Evolutionary conservation across 2,113 vertebrate species (phyloP), one percentile per base, ranked within the genome.

Genomic region (Serilophus lunatus): DNA sequence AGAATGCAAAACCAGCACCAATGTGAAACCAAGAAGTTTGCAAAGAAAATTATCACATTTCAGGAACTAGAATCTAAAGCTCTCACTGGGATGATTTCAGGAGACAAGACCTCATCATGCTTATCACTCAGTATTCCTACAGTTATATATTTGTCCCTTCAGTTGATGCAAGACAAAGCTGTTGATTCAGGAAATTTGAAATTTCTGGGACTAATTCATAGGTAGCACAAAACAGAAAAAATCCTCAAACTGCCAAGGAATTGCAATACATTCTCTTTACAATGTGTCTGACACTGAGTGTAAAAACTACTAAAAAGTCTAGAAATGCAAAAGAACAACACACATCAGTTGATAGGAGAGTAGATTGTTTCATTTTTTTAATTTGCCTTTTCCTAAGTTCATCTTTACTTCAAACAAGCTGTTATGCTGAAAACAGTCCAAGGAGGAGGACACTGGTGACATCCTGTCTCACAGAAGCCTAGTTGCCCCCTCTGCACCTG

Each of bases 1-100:
- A 94, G 81, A 96, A 93, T 81, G 36, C 36, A 96, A 95, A 95
- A 74, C 10, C 31, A 72, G 25, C 2, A 2, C 28, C 47, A 65
- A 25, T 24, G 49, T 13, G 11, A 60, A 93, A 88, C 60, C 31
- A 68, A 78, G 76, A 7, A 92, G 50, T 81, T 81, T 91, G 64
- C 38, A 79, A 84, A 64, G 60, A 71, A 80, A 59, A 89, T 78
- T 79, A 49, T 9, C 49, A 44, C 33, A 68, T 79, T 95, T 92
- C 44, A 59, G 65, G 49, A 92, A 12, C 16, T 75, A 47, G 56
- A 92, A 71, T 54, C 77, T 75, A 51, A 88, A 83, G 13, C 18
- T 81, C 9, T 86, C 44, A 51, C n/a, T 38, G 47, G 20, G 35
- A 81, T 86, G 20, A 68, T 64, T 88, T 94, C 47, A 68, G 54